Evolutionary conservation across 2,888 invertebrate species (phyloP).

Genomic region (Conops quadrifasciatus): DNA sequence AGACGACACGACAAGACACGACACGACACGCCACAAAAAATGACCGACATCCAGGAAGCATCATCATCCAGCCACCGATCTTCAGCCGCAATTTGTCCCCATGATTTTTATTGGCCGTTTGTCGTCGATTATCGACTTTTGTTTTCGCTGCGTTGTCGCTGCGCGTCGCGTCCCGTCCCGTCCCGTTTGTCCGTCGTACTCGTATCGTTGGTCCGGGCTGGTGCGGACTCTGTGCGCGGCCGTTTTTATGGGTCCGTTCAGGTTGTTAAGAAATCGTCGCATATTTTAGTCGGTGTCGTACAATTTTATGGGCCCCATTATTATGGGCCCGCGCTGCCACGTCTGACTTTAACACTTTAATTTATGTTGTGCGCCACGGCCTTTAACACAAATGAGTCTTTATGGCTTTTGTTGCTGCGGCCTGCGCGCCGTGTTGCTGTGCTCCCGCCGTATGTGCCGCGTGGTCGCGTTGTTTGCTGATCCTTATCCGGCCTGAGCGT

Average conservation of each 20-base stretch:
- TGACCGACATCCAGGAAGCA: not conserved
- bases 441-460: not conserved
- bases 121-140: slow-evolving; percentile 44
- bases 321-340: slow-evolving; percentile 20
- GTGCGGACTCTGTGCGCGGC: not conserved
- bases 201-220: not conserved
- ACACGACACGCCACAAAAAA: not conserved
- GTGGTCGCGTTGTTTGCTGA: slow-evolving; percentile 3
- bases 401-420: slow-evolving; percentile 28
- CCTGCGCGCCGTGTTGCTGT: not conserved
- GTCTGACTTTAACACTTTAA: slow-evolving; percentile 38
- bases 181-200: not conserved
- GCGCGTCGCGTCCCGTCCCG: not conserved
- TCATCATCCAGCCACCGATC: slow-evolving; percentile 10
- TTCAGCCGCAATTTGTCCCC: slow-evolving; percentile 41
- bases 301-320: slow-evolving; percentile 50
- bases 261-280: slow-evolving; percentile 26
- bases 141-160: not conserved
- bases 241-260: slow-evolving; percentile 12
- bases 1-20: slow-evolving; percentile 1
- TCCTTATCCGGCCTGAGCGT: slow-evolving; percentile 7
- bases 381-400: slow-evolving; percentile 38
- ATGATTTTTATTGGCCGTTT: slow-evolving; percentile 47
- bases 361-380: slow-evolving; percentile 41
- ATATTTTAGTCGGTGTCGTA: slow-evolving; percentile 18